Percentiles rank a stretch among this genome's conserved stretches.
Conservation (phyloP, 2,888 invertebrate genomes). For the Conomelus anceps region DNA sequence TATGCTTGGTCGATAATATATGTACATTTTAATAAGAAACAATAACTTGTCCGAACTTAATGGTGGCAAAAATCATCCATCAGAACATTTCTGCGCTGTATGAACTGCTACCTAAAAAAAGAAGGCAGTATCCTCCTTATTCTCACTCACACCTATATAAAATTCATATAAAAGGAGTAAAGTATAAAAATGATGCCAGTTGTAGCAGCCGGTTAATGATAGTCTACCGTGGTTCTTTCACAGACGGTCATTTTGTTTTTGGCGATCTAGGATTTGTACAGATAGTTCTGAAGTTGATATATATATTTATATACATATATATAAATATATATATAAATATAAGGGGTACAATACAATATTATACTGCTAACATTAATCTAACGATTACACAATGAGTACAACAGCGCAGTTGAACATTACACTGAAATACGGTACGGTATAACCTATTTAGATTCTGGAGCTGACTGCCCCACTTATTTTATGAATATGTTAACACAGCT, state of each 20-base stretch:
- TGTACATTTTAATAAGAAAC: no score
- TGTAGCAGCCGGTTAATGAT: neutral
- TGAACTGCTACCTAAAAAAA: no score
- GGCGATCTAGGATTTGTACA: neutral
- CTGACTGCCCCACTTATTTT: neutral
- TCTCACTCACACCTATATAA: neutral
- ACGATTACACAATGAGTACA: neutral
- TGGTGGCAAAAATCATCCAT: no score
- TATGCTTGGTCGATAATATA: no score
- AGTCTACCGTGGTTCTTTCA: no score
- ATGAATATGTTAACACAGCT: neutral
- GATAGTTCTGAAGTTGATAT: neutral
- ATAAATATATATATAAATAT: neutral
- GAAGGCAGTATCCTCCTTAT: neutral
- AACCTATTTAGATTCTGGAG: neutral
- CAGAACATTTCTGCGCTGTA: no score
- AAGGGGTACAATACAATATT: neutral
- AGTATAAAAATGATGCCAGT: neutral
- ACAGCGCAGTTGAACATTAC: neutral
- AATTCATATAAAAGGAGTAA: neutral
- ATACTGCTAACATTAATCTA: neutral
- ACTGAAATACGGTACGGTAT: neutral
- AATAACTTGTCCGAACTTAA: no score
- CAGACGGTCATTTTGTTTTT: neutral
- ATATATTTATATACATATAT: neutral